A percentile compares a stretch with the other conserved stretches of the same genome.
Conservation (phyloP, 2,113 vertebrate genomes). For the Odocoileus hemionus region DNA sequence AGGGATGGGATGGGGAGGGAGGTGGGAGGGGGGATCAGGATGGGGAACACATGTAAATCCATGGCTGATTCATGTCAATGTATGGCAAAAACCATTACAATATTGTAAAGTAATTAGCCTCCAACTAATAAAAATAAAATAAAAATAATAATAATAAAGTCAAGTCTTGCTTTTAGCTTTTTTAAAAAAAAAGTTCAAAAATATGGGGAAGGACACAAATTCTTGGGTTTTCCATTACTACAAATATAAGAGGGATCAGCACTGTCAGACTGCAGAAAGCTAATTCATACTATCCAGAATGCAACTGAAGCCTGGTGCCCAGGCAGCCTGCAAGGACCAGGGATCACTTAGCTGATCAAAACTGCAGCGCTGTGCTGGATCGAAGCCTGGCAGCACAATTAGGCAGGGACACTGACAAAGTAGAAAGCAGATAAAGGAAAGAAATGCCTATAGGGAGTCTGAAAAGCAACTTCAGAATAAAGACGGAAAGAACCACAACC, state of each 20-base stretch:
- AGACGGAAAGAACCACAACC: background rate
- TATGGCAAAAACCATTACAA: too few species aligned
- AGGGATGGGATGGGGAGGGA: too few species aligned
- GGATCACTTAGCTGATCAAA: background rate
- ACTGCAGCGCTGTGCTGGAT: background rate
- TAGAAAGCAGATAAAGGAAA: background rate
- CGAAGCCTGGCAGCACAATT: background rate
- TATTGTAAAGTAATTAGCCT: too few species aligned
- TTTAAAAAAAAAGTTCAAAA: background rate
- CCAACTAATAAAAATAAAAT: too few species aligned
- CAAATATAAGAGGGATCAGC: background rate
- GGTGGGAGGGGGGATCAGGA: too few species aligned
- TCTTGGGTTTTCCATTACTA: slow-evolving; percentile 12
- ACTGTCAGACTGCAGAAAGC: background rate
- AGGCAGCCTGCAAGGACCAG: background rate
- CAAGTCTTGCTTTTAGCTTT: background rate
- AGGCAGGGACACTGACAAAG: background rate
- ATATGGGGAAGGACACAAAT: background rate
- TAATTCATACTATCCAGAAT: background rate
- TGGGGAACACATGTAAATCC: too few species aligned
- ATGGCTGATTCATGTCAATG: too few species aligned
- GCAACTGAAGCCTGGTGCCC: background rate
- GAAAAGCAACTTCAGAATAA: background rate
- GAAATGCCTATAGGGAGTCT: background rate
- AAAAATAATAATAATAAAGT: background rate